Evolutionary conservation across 2,113 vertebrate species (phyloP), one percentile per base, ranked within the genome.

Genomic region (Zosterops lateralis): DNA sequence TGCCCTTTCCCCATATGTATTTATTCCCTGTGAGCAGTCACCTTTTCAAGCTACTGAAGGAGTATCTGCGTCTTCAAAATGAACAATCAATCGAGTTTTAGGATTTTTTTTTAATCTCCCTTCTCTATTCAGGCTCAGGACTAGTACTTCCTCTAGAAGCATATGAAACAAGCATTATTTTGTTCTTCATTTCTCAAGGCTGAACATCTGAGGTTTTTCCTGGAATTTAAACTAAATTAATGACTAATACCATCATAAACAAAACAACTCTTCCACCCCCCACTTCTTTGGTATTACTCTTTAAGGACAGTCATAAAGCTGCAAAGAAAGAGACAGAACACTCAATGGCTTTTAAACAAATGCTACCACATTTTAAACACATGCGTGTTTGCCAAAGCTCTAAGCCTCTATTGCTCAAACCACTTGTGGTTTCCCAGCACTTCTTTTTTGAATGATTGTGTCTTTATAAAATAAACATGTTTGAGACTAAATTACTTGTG

Each of bases 391-490:
- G 95, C 84, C 95, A 90, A 90, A 92, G 72, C 85, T 70, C 86
- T 72, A 68, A 87, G 73, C 26, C 51, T 85, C 85, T 91, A 67
- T 53, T 94, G 84, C 94, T 89, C 87, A 88, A 94, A 93, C 85
- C 88, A 93, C 92, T 96, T 96, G 96, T 92, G 95, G 96, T 95
- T 97, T 96, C 95, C 84, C 89, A 82, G 94, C 71, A 90, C 85
- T 93, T 93, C 72, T 95, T 92, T 92, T 93, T 77, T 73, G 79
- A 94, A 91, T 96, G 93, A 93, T 96, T 84, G 79, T 96, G 94
- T 94, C 95, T 96, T 96, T 84, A 90, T 88, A 96, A 97, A 97
- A 96, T 95, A 97, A 97, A 95, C 89, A 95, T 82, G 79, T 72
- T 71, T 81, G 79, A 93, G 81, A 80, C 77, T 65, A 61, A 80